phyloP scores from a whole-genome alignment of 2,888 invertebrate species.

The Seira sanloemensis region DNA sequence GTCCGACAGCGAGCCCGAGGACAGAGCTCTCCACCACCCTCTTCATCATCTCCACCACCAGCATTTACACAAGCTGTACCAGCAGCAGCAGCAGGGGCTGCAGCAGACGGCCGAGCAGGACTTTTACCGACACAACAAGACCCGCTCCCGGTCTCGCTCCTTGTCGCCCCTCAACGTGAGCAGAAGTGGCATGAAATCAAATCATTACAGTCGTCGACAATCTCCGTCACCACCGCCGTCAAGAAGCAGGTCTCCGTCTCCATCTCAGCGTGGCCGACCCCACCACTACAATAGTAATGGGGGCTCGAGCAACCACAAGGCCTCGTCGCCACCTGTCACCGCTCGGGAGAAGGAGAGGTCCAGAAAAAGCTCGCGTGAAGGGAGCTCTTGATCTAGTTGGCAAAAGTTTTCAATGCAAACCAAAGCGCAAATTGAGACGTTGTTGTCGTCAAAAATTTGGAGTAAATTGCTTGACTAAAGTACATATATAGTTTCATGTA shows the following conservation, averaged over 20 bases:
- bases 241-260: conserved; percentile 23
- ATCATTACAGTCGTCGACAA: conserved; percentile 14
- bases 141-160: conserved; percentile 38
- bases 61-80: conserved; percentile 41
- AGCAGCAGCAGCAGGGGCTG: conserved; percentile 29
- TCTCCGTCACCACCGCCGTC: conserved; percentile 35
- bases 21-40: conserved; percentile 3
- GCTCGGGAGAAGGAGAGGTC: conserved; percentile 11
- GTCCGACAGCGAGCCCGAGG: conserved; percentile 72
- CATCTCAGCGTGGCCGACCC: neutral
- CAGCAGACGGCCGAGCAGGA: conserved; percentile 29
- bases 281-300: neutral
- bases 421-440: no score
- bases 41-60: conserved; percentile 40
- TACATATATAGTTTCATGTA: no score
- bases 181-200: neutral
- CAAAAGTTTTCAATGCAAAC: neutral
- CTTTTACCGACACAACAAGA: conserved; percentile 19
- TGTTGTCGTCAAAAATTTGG: no score
- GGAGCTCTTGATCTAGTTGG: neutral
- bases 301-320: neutral
- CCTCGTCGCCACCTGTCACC: neutral
- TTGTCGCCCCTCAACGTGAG: conserved; percentile 23
- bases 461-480: no score
- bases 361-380: conserved; percentile 38